phyloP scores from a whole-genome alignment of 1,140 invertebrate genomes.

The Drosophila equinoxialis region DNA sequence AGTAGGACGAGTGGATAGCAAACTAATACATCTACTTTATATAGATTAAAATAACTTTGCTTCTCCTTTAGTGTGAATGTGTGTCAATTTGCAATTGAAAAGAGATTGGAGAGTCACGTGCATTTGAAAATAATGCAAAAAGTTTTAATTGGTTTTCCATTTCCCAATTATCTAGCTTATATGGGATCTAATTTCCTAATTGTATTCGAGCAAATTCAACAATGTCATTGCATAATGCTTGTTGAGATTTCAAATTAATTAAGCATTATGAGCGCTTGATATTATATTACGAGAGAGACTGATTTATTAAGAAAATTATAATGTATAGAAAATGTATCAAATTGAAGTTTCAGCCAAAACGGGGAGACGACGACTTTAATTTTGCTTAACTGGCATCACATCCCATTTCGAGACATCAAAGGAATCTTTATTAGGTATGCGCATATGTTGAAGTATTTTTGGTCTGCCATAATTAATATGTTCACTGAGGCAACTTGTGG shows the following conservation, averaged over 20 bases:
- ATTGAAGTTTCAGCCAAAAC: neutral
- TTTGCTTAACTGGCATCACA: neutral
- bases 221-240: neutral
- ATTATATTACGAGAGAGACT: neutral
- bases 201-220: neutral
- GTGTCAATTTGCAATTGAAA: neutral
- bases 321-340: neutral
- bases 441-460: conserved; percentile 1
- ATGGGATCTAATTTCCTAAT: conserved; percentile 16
- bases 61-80: conserved; percentile 10
- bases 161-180: conserved; percentile 6
- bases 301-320: neutral
- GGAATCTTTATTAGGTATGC: neutral
- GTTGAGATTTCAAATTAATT: conserved; percentile 2
- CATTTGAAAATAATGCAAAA: conserved; percentile 14
- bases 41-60: conserved; percentile 33
- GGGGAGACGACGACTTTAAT: neutral
- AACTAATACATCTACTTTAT: neutral
- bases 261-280: neutral
- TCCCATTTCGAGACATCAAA: neutral
- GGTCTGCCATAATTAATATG: neutral
- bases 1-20: neutral
- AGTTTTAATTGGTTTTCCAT: conserved; percentile 24
- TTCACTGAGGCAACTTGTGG: neutral
- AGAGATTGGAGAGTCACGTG: neutral